A percentile compares a stretch with the other conserved stretches of the same genome.
These are phyloP conservation scores for Leistus spinibarbis DNA, from an alignment of 2,888 invertebrate species.

Conservation along the genomic window DNA sequence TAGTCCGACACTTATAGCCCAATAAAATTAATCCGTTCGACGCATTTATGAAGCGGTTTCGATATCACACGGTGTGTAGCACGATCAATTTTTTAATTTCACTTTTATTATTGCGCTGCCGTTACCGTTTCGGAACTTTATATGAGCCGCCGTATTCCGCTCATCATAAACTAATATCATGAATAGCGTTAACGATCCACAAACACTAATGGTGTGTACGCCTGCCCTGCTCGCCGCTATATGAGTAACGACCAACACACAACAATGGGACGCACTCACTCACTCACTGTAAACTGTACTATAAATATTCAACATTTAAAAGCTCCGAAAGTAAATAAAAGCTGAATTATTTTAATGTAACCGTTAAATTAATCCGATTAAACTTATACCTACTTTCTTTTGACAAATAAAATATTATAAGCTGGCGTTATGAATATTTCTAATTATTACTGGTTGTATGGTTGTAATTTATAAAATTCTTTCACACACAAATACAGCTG, in stretches of 20 bases:
- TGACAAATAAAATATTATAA: conserved; percentile 2
- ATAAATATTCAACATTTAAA: conserved; percentile 18
- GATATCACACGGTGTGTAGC: neutral
- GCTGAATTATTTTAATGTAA: neutral
- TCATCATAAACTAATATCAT: conserved; percentile 38
- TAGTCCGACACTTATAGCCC: neutral
- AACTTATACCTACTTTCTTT: neutral
- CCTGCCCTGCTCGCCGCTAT: neutral
- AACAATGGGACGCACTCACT: neutral
- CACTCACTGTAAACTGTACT: neutral
- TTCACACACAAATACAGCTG: too few relatives aligned
- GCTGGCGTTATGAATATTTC: neutral
- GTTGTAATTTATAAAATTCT: too few relatives aligned
- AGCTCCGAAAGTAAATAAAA: conserved; percentile 14
- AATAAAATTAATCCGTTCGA: conserved; percentile 18
- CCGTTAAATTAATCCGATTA: conserved; percentile 9
- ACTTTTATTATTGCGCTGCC: conserved; percentile 23
- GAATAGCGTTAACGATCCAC: conserved; percentile 37
- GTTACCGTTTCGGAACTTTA: conserved; percentile 27
- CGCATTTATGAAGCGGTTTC: conserved; percentile 8
- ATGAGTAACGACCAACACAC: conserved; percentile 14
- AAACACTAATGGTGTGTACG: conserved; percentile 29
- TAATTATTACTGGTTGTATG: neutral
- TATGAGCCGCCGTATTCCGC: conserved; percentile 17
- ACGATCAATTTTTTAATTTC: conserved; percentile 29